These are phyloP conservation scores for Erebia epiphron DNA, from an alignment of 2,888 invertebrate genomes.

Conservation along the genomic window DNA sequence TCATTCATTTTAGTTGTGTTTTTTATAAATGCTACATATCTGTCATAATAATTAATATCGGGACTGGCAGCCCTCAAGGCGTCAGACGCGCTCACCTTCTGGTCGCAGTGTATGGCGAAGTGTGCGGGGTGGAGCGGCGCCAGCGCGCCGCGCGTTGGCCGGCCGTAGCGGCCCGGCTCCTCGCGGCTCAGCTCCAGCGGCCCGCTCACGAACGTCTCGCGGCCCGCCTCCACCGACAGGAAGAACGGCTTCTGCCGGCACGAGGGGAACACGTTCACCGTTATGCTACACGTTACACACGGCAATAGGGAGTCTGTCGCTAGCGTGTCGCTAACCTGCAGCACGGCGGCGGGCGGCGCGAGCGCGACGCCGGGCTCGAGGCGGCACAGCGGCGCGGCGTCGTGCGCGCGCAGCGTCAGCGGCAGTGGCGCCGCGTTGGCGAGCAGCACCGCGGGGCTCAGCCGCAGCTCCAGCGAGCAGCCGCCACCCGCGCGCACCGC, in stretches of 20 bases:
- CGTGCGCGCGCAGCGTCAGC: slow-evolving; percentile 65
- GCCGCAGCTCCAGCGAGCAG: slow-evolving; percentile 60
- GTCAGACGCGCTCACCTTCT: too few species aligned
- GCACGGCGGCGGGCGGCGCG: slow-evolving; percentile 57
- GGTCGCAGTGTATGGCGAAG: slow-evolving; percentile 64
- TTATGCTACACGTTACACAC: too few species aligned
- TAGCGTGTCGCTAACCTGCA: slow-evolving; percentile 48
- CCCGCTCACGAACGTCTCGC: slow-evolving; percentile 69
- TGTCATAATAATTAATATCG: too few species aligned
- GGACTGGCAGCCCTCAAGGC: too few species aligned
- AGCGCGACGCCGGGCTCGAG: slow-evolving; percentile 62
- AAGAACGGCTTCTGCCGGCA: slow-evolving; percentile 66
- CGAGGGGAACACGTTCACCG: too few species aligned
- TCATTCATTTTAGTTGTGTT: too few species aligned
- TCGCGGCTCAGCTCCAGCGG: slow-evolving; percentile 54
- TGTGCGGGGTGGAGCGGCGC: slow-evolving; percentile 57
- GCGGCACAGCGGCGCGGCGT: slow-evolving; percentile 69
- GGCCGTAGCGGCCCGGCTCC: slow-evolving; percentile 67
- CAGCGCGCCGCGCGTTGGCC: slow-evolving; percentile 57
- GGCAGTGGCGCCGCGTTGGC: slow-evolving; percentile 65
- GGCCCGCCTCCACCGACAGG: slow-evolving; percentile 66
- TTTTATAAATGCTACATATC: too few species aligned
- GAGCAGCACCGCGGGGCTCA: slow-evolving; percentile 60
- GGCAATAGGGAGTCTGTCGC: too few species aligned
- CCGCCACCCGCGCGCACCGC: slow-evolving; percentile 67